Conservation (phyloP, 1,140 invertebrate genomes). For the Solenopsis fugax region DNA sequence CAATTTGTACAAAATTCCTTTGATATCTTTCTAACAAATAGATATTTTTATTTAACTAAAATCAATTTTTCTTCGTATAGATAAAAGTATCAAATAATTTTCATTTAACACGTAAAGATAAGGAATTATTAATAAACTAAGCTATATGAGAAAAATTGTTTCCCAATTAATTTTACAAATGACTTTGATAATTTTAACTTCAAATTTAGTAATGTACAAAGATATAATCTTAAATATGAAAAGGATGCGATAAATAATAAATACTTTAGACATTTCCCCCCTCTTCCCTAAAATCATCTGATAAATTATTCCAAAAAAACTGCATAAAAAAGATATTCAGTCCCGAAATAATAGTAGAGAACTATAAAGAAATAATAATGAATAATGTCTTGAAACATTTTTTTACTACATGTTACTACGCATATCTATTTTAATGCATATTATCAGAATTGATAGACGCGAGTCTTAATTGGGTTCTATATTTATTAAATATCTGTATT, state of each 20-base stretch:
- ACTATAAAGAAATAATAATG: neutral
- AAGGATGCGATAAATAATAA: constrained; percentile 9
- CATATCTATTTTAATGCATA: neutral
- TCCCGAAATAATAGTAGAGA: neutral
- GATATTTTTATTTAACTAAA: neutral
- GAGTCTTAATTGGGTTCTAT: constrained; percentile 10
- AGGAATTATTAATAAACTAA: neutral
- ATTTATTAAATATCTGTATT: constrained; percentile 5
- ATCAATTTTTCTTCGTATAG: neutral
- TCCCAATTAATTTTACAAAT: neutral
- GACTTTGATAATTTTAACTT: neutral
- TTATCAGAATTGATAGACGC: constrained; percentile 8
- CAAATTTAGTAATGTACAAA: neutral
- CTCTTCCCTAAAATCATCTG: neutral
- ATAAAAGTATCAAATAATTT: neutral
- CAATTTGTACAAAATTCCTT: neutral
- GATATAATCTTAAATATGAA: neutral
- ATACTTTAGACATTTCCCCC: neutral
- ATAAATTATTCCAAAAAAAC: neutral
- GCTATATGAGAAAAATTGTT: neutral
- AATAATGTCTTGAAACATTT: neutral
- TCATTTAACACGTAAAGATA: neutral
- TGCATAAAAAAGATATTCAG: neutral
- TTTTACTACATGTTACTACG: neutral
- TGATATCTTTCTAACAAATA: neutral